Conservation (phyloP, 2,888 invertebrate genomes). For the Trisateles emortualis region DNA sequence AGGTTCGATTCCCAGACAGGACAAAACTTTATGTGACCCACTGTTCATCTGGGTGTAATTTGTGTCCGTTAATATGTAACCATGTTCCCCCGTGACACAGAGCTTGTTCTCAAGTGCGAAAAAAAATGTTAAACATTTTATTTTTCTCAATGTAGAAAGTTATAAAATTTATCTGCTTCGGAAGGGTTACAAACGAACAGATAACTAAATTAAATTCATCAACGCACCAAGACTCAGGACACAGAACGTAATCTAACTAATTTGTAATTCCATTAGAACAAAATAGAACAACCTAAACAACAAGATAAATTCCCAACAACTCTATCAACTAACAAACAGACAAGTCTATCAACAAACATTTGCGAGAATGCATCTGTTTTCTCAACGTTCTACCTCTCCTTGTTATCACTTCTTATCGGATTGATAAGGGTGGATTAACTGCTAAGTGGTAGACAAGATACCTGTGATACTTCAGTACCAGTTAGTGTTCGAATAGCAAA, state of each 20-base stretch:
- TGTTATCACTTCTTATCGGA: conserved; percentile 36
- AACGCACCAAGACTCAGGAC: too few species aligned
- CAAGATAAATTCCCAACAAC: not conserved
- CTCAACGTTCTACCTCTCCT: conserved; percentile 11
- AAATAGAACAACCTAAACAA: conserved; percentile 2
- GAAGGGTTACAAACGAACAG: too few species aligned
- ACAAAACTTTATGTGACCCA: too few species aligned
- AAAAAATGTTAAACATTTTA: too few species aligned
- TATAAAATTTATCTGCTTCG: too few species aligned
- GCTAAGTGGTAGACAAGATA: conserved; percentile 34
- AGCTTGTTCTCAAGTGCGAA: too few species aligned
- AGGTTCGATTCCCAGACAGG: too few species aligned
- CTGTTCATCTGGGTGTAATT: too few species aligned
- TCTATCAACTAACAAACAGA: conserved; percentile 1
- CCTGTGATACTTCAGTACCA: not conserved
- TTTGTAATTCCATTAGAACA: not conserved
- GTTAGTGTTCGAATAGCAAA: conserved; percentile 38
- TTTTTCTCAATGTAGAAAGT: too few species aligned
- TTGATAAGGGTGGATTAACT: conserved; percentile 35
- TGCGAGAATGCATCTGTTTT: not conserved
- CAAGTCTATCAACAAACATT: not conserved
- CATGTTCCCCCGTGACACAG: too few species aligned
- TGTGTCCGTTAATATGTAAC: too few species aligned
- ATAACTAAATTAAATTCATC: too few species aligned
- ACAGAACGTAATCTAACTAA: not conserved